A percentile compares a stretch with the other conserved stretches of the same genome.
Evolutionary conservation across 2,888 invertebrate species (phyloP).

Genomic region (Epirrhoe alternata): DNA sequence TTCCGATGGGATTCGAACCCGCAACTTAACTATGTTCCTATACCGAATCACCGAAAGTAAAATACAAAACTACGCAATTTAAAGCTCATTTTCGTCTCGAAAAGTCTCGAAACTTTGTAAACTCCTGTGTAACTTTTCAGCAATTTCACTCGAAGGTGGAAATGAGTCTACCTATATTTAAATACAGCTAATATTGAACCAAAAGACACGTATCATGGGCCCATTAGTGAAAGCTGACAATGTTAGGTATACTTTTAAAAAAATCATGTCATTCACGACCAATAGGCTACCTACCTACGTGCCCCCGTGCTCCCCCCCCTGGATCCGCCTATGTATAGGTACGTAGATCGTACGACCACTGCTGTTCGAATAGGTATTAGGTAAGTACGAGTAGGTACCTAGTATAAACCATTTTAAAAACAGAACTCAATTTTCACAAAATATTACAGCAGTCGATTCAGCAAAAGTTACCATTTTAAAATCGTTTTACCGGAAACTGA

Average conservation of each 20-base stretch:
- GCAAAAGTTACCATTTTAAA: conserved; percentile 11
- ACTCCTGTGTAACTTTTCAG: conserved; percentile 13
- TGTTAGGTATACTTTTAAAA: no score
- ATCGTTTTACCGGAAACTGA: conserved; percentile 4
- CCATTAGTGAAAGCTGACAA: no score
- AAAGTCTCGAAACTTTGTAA: conserved; percentile 2
- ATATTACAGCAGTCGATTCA: not conserved
- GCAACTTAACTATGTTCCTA: no score
- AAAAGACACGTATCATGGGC: conserved; percentile 46
- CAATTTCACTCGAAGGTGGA: conserved; percentile 18
- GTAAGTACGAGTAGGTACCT: no score
- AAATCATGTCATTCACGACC: no score
- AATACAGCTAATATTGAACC: conserved; percentile 35
- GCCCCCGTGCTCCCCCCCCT: no score
- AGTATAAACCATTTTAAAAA: no score
- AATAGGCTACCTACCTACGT: no score
- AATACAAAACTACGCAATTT: not conserved
- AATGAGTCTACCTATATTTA: conserved; percentile 22
- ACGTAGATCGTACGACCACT: no score
- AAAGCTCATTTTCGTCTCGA: not conserved
- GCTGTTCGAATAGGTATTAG: no score
- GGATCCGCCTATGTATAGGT: no score
- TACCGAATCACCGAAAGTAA: not conserved
- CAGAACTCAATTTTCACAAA: not conserved
- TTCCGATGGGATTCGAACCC: no score